These are phyloP conservation scores for Tubiluchus corallicola DNA, from an alignment of 2,888 invertebrate genomes.

Conservation along the genomic window DNA sequence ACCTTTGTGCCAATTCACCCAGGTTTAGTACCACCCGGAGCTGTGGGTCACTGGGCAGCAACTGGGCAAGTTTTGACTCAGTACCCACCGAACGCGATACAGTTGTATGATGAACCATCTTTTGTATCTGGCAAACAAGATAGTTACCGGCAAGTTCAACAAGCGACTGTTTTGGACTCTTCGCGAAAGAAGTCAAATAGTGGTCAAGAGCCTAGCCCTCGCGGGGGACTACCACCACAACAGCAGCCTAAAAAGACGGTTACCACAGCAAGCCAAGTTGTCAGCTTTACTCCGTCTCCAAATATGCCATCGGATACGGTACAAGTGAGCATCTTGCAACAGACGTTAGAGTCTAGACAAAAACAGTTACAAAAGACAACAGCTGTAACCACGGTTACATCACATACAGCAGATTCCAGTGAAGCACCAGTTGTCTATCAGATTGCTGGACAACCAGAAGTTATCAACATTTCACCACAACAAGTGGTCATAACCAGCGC, in stretches of 20 bases:
- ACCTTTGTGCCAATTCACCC: constrained; percentile 66
- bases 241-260: background rate
- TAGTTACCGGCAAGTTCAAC: background rate
- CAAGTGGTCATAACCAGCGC: too few relatives aligned
- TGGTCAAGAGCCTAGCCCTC: background rate
- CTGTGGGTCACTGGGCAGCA: constrained; percentile 23
- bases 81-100: background rate
- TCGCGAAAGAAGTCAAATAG: background rate
- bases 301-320: background rate
- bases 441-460: background rate
- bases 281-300: too few relatives aligned
- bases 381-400: too few relatives aligned
- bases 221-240: background rate
- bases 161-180: too few relatives aligned
- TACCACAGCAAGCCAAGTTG: background rate
- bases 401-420: background rate
- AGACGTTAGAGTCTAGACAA: background rate
- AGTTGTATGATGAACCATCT: background rate
- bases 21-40: constrained; percentile 19
- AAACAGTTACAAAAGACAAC: too few relatives aligned
- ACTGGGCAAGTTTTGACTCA: background rate
- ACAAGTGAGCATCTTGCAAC: background rate
- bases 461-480: background rate
- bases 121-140: background rate
- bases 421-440: background rate